Evolutionary conservation across 2,113 vertebrate genomes (phyloP).

Genomic region (Procapra przewalskii): DNA sequence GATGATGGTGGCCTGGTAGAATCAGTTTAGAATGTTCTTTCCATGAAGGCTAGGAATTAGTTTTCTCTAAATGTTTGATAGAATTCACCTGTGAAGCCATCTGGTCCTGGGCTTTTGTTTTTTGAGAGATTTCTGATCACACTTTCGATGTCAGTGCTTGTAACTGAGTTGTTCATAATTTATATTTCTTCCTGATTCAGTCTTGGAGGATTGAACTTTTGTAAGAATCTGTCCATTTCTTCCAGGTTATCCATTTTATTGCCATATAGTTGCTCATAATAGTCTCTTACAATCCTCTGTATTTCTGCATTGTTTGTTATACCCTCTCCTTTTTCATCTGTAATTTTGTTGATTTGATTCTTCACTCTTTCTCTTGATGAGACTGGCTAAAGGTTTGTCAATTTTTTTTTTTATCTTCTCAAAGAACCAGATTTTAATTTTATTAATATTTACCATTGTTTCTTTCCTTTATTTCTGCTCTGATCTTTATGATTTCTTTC

Average conservation of each 20-base stretch:
- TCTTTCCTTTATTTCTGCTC: neutral
- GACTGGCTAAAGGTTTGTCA: neutral
- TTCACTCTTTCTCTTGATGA: neutral
- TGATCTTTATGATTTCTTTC: neutral
- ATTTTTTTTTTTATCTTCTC: neutral
- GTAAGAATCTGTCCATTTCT: neutral
- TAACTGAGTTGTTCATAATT: neutral
- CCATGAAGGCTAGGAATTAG: neutral
- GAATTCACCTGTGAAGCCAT: neutral
- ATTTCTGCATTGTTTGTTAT: neutral
- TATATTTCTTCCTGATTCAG: neutral
- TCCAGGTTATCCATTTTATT: neutral
- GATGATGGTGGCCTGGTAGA: neutral
- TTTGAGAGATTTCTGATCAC: neutral
- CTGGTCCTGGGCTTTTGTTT: neutral
- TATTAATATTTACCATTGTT: neutral
- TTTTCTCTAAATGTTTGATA: neutral
- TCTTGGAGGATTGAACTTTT: neutral
- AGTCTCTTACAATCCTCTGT: neutral
- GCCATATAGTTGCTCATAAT: neutral
- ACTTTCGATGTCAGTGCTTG: accelerated
- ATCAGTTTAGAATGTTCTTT: neutral
- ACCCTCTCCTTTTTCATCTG: neutral
- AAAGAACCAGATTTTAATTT: neutral
- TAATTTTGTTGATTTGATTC: neutral